Evolutionary conservation across 2,888 invertebrate species (phyloP).

Genomic region (Eupithecia dodoneata): DNA sequence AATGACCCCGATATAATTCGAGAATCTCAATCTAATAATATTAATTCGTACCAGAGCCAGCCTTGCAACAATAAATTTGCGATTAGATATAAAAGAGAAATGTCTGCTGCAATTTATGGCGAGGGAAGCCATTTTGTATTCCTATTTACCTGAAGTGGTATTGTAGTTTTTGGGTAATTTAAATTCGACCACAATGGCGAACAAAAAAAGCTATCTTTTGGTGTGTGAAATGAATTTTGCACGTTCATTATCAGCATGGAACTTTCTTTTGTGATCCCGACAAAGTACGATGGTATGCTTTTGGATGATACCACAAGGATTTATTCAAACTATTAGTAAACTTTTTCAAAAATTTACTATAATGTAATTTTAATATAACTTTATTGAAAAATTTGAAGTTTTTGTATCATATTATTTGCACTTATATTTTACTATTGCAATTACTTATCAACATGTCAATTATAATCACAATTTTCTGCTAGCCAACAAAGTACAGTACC

Average conservation of each 20-base stretch:
- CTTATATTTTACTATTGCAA: no score
- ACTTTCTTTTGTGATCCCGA: conserved; percentile 67
- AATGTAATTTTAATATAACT: no score
- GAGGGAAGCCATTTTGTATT: conserved; percentile 69
- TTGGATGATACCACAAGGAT: neutral
- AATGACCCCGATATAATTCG: conserved; percentile 70
- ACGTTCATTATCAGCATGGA: conserved; percentile 64
- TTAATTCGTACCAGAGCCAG: conserved; percentile 75
- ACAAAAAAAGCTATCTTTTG: conserved; percentile 63
- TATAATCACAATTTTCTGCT: neutral
- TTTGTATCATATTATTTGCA: no score
- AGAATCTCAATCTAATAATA: conserved; percentile 73
- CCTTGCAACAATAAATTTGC: conserved; percentile 80
- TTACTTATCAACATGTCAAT: neutral
- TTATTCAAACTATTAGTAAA: no score
- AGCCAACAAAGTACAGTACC: neutral
- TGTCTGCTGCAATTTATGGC: conserved; percentile 73
- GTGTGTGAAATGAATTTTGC: conserved; percentile 74
- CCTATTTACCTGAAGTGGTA: conserved; percentile 77
- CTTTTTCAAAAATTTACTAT: no score
- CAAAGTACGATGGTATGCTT: conserved; percentile 53
- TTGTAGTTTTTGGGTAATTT: conserved; percentile 67
- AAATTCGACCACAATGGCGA: conserved; percentile 76
- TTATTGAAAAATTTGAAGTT: no score
- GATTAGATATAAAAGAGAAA: conserved; percentile 78